Conservation (phyloP, 2,797 vertebrate species). For the Miichthys miiuy region DNA sequence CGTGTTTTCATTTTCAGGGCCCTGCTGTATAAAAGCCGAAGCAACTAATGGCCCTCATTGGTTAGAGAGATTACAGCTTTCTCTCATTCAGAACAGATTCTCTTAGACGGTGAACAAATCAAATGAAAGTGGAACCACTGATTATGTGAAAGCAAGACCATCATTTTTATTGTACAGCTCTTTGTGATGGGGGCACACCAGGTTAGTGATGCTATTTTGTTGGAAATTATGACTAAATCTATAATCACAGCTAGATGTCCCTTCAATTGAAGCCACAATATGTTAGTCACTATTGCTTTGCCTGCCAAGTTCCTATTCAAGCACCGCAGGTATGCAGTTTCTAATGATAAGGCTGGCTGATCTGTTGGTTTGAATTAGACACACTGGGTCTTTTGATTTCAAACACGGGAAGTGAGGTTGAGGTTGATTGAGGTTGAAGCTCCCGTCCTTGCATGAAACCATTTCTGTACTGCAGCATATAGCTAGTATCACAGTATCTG, state of each 20-base stretch:
- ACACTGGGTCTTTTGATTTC: not conserved
- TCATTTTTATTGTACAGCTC: conserved; percentile 6
- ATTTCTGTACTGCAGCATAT: not conserved
- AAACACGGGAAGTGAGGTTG: not conserved
- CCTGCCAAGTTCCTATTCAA: not conserved
- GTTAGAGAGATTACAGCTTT: conserved; percentile 41
- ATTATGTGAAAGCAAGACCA: conserved; percentile 11
- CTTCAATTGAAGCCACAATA: not conserved
- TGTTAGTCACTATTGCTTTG: not conserved
- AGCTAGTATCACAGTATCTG: not conserved
- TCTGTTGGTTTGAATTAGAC: not conserved
- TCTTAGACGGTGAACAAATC: conserved; percentile 34
- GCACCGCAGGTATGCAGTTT: not conserved
- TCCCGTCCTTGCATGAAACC: too few relatives aligned
- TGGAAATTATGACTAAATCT: not conserved
- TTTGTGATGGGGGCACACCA: not conserved
- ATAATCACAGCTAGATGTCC: not conserved
- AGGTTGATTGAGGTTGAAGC: not conserved
- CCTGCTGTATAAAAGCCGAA: conserved; percentile 26
- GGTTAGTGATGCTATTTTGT: not conserved
- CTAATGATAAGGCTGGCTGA: not conserved
- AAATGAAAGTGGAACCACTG: conserved; percentile 33
- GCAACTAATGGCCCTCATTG: conserved; percentile 36
- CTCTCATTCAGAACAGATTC: conserved; percentile 41
- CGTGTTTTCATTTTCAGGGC: conserved; percentile 36